Evolutionary conservation across 2,888 invertebrate species (phyloP).

Genomic region (Spodoptera picta): DNA sequence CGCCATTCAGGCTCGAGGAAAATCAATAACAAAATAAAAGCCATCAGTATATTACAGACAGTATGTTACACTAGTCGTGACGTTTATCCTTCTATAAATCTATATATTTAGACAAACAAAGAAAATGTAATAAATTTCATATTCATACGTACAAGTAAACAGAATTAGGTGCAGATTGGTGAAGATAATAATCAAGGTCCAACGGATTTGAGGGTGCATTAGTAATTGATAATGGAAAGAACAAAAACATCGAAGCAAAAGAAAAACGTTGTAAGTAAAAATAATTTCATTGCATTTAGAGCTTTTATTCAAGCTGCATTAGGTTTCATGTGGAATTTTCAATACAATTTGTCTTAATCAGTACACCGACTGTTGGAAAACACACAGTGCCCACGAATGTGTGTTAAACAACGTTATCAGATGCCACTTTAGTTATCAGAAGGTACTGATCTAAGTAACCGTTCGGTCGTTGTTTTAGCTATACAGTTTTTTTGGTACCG

Average conservation of each 20-base stretch:
- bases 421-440: constrained; percentile 58
- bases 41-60: constrained; percentile 8
- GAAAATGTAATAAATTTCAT: too few relatives aligned
- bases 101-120: too few relatives aligned
- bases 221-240: constrained; percentile 6
- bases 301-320: too few relatives aligned
- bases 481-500: too few relatives aligned
- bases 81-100: too few relatives aligned
- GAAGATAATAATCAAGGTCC: constrained; percentile 4
- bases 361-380: constrained; percentile 42
- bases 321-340: too few relatives aligned
- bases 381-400: constrained; percentile 15
- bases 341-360: background rate
- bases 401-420: constrained; percentile 65
- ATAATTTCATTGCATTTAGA: constrained; percentile 7
- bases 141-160: too few relatives aligned
- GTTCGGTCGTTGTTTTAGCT: constrained; percentile 36
- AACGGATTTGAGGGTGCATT: constrained; percentile 5
- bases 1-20: too few relatives aligned
- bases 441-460: constrained; percentile 46
- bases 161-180: background rate
- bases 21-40: constrained; percentile 20
- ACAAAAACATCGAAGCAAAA: constrained; percentile 5
- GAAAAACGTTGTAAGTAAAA: constrained; percentile 6
- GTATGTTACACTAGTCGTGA: too few relatives aligned